These are phyloP conservation scores for Leptinotarsa tumamoca DNA, from an alignment of 2,888 invertebrate genomes.

Conservation along the genomic window DNA sequence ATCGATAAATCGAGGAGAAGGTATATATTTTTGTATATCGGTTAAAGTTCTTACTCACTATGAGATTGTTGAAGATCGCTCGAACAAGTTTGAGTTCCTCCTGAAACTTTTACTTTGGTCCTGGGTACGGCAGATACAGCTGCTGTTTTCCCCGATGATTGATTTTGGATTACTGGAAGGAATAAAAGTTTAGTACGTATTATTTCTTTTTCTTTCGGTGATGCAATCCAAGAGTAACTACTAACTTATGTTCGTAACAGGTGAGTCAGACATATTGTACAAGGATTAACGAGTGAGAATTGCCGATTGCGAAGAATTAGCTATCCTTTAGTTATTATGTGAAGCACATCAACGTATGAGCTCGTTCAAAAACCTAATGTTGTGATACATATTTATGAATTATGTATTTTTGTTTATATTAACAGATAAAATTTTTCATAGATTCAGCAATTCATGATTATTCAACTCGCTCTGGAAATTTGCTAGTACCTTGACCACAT, in stretches of 20 bases:
- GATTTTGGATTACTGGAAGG: constrained; percentile 58
- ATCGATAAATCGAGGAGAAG: background rate
- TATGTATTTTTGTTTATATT: no score
- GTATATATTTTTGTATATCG: background rate
- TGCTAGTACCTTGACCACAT: no score
- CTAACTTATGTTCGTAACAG: background rate
- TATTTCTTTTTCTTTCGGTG: background rate
- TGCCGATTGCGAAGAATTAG: no score
- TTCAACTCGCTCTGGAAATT: no score
- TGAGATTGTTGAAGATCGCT: constrained; percentile 56
- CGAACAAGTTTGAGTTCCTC: constrained; percentile 86
- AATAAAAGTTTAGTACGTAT: constrained; percentile 24
- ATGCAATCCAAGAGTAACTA: background rate
- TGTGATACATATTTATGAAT: no score
- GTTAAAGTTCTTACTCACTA: constrained; percentile 47
- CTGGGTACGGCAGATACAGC: constrained; percentile 88
- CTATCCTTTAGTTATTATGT: no score
- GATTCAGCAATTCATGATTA: no score
- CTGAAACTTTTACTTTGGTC: constrained; percentile 89
- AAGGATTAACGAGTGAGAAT: no score
- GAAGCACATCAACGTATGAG: no score
- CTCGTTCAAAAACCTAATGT: no score
- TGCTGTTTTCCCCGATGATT: constrained; percentile 71
- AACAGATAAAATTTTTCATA: no score
- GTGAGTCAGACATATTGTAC: no score